Percentiles rank a stretch among this genome's conserved stretches.
Evolutionary conservation across 2,113 vertebrate species (phyloP).

Genomic region (Rhinoptilus africanus): DNA sequence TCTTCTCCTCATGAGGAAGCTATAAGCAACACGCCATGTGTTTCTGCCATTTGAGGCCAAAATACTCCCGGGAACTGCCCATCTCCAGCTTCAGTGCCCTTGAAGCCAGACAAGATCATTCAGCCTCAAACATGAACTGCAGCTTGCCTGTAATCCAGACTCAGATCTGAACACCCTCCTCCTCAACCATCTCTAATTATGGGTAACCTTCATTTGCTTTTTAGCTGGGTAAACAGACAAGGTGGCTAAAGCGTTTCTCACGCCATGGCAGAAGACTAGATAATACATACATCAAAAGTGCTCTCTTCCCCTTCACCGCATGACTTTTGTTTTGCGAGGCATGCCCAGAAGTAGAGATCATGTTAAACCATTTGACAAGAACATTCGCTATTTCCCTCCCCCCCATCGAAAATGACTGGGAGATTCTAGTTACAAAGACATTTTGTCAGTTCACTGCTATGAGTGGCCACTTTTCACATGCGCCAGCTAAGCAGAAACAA

Average conservation of each 20-base stretch:
- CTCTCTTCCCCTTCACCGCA: slow-evolving; percentile 23
- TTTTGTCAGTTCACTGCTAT: slow-evolving; percentile 52
- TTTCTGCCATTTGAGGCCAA: background rate
- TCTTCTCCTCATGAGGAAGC: background rate
- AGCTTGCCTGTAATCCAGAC: slow-evolving; percentile 19
- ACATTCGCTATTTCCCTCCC: background rate
- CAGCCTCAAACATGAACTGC: background rate
- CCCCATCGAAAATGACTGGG: background rate
- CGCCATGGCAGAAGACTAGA: background rate
- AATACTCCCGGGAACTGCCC: background rate
- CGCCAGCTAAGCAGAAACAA: slow-evolving; percentile 25
- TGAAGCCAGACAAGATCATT: slow-evolving; percentile 16
- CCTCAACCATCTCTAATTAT: slow-evolving; percentile 53
- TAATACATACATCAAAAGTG: slow-evolving; percentile 35
- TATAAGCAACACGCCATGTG: background rate
- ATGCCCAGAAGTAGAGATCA: slow-evolving; percentile 13
- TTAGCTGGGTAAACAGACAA: slow-evolving; percentile 49
- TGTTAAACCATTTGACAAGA: slow-evolving; percentile 51
- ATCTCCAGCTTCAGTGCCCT: background rate
- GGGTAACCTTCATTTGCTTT: slow-evolving; percentile 47
- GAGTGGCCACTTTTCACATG: slow-evolving; percentile 49
- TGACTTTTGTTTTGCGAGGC: slow-evolving; percentile 27
- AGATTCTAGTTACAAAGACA: slow-evolving; percentile 22
- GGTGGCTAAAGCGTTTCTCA: background rate
- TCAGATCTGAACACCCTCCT: background rate